Evolutionary conservation across 1,140 invertebrate species (phyloP), one percentile per base, ranked within the genome.

Genomic region (Aleiodes sp.): DNA sequence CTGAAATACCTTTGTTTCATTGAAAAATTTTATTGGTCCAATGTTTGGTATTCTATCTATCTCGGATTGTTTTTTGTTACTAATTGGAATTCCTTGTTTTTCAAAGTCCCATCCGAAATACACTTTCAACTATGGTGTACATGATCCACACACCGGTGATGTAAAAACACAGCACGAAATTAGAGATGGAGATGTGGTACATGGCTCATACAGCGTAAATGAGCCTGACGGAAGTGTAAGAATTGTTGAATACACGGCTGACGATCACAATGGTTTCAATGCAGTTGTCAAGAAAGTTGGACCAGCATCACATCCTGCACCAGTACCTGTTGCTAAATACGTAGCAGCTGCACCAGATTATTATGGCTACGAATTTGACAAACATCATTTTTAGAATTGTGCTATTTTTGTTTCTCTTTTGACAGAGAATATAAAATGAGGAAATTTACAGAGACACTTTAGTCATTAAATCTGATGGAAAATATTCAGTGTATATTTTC

Each of bases 191-290:
- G 87, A 88, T 67, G 84, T 87, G 0, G 87, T 88, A 7, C 86
- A 87, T 37, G 88, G 88, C 0, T 87, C 84, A 3, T 89, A 88
- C 78, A 86, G 84, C 57, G 81, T 88, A 8, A 86, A 88, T 70
- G 87, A 88, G 61, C 86, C 88, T 0, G 88, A 88, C 67, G 87
- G 88, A 7, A 87, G 85, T 29, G 83, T 86, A 3, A 78, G 87
- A 10, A 87, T 87, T 72, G 87, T 88, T 41, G 85, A 86, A 29
- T 88, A 88, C 75, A 87, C 86, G 0, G 87, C 87, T 0, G 88
- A 88, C 62, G 84, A 86, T 70, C 86, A 87, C 71, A 88, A 87
- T 62, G 87, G 87, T 4, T 88, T 88, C 70, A 87, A 88, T 69
- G 87, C 87, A 2, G 86, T 87, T 6, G 87, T 87, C n/a, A 86